phyloP scores from a whole-genome alignment of 92 coral and sea anemone species.

The Heteractis magnifica region DNA sequence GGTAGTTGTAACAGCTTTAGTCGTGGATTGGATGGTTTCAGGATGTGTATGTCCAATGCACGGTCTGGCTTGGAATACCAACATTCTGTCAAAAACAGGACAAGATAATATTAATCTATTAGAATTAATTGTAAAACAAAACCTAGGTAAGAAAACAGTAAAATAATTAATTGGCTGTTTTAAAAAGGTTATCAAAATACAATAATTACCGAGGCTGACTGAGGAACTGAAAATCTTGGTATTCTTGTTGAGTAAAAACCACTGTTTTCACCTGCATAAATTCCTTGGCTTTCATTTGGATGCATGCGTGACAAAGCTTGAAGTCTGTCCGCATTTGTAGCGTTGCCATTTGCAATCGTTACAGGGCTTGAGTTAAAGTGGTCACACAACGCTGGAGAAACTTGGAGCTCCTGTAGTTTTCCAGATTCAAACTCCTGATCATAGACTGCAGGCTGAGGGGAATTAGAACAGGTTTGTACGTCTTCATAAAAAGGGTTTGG shows the following conservation, averaged over 20 bases:
- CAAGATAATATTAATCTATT: too few species aligned
- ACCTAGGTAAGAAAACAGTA: too few species aligned
- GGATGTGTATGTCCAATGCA: too few species aligned
- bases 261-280: background rate
- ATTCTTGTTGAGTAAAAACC: background rate
- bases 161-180: too few species aligned
- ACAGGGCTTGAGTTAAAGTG: background rate
- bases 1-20: too few species aligned
- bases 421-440: slow-evolving; percentile 10
- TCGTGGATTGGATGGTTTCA: background rate
- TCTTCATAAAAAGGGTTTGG: background rate
- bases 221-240: background rate
- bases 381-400: slow-evolving; percentile 32
- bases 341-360: slow-evolving; percentile 5
- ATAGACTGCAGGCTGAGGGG: background rate
- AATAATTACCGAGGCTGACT: background rate
- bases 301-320: slow-evolving; percentile 16
- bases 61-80: too few species aligned
- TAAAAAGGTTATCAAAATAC: too few species aligned
- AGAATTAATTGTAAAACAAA: too few species aligned
- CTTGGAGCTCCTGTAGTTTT: slow-evolving; percentile 18
- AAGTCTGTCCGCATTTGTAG: background rate
- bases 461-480: background rate
- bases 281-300: background rate
- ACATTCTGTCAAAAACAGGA: too few species aligned